A percentile compares a stretch with the other conserved stretches of the same genome.
These are phyloP conservation scores for Drosophila fungiperda DNA, from an alignment of 2,888 invertebrate genomes.

Conservation along the genomic window DNA sequence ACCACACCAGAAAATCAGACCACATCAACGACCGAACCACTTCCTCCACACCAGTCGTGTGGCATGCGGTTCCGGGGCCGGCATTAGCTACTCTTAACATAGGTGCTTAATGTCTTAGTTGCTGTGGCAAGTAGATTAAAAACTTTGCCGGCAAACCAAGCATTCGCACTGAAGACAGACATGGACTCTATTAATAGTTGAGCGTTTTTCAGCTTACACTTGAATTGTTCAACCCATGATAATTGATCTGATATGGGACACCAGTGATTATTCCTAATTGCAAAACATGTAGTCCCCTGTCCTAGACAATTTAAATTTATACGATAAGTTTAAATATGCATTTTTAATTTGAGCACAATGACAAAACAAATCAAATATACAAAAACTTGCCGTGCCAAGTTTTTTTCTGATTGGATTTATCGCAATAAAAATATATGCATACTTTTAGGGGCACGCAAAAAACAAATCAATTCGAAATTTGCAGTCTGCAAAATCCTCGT, in stretches of 20 bases:
- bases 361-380: neutral
- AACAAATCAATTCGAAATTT: neutral
- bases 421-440: neutral
- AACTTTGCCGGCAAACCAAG: conserved; percentile 32
- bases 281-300: too few species aligned
- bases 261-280: neutral
- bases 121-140: conserved; percentile 53
- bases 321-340: too few species aligned
- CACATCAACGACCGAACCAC: neutral
- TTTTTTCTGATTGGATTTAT: neutral
- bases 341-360: neutral
- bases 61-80: neutral
- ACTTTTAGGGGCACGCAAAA: neutral
- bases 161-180: neutral
- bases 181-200: neutral
- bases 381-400: neutral
- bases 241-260: neutral
- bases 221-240: neutral
- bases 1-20: neutral
- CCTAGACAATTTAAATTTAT: too few species aligned
- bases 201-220: neutral
- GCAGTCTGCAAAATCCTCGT: neutral
- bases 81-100: conserved; percentile 22
- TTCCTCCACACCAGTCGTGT: neutral
- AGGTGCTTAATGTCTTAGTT: conserved; percentile 49